Evolutionary conservation across 2,888 invertebrate genomes (phyloP).

Genomic region (Thereva nobilitata): DNA sequence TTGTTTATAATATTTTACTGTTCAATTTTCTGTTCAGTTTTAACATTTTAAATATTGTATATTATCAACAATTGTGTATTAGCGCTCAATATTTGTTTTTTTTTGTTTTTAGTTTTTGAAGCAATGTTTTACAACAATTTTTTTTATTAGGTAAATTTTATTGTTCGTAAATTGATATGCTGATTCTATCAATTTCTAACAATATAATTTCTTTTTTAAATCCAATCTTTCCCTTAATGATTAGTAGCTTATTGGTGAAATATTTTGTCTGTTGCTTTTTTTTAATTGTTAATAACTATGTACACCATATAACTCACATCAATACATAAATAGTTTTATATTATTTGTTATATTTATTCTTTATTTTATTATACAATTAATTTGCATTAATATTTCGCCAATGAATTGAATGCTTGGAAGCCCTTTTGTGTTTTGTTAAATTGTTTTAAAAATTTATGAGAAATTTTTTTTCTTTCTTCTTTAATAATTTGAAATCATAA

Average conservation of each 20-base stretch:
- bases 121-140: slow-evolving; percentile 46
- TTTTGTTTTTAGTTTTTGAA: slow-evolving; percentile 48
- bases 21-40: too few relatives aligned
- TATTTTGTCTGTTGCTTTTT: slow-evolving; percentile 3
- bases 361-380: slow-evolving; percentile 26
- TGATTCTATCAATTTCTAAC: slow-evolving; percentile 55
- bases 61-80: slow-evolving; percentile 37
- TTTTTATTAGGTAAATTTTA: slow-evolving; percentile 44
- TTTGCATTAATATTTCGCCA: slow-evolving; percentile 41
- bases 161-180: slow-evolving; percentile 56
- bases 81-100: slow-evolving; percentile 46
- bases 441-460: slow-evolving; percentile 36
- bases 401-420: slow-evolving; percentile 49
- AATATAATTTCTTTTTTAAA: slow-evolving; percentile 40
- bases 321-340: slow-evolving; percentile 20
- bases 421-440: slow-evolving; percentile 56
- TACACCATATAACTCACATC: neutral
- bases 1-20: too few relatives aligned
- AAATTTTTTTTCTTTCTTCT: slow-evolving; percentile 1
- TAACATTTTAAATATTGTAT: neutral
- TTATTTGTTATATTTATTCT: slow-evolving; percentile 14
- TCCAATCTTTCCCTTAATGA: slow-evolving; percentile 17
- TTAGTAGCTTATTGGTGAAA: slow-evolving; percentile 19
- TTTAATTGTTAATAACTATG: too few relatives aligned
- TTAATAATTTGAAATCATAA: slow-evolving; percentile 31